These are phyloP conservation scores for Morone saxatilis DNA, from an alignment of 2,113 vertebrate genomes.

Conservation along the genomic window DNA sequence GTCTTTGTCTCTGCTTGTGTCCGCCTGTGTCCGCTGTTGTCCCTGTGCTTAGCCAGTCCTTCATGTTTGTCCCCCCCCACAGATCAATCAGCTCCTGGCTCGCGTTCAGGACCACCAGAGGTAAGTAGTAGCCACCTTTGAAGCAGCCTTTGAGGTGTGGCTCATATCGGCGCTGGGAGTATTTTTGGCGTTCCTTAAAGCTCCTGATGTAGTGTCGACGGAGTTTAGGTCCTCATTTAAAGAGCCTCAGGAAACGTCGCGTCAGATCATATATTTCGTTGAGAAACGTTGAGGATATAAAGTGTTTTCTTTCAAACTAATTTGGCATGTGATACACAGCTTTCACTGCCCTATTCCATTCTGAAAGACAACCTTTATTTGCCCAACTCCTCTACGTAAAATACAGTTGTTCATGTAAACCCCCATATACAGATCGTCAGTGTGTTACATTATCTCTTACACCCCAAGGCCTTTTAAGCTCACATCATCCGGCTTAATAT, in stretches of 20 bases:
- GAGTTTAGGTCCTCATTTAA: slow-evolving; percentile 23
- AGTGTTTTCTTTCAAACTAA: neutral
- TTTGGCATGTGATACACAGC: neutral
- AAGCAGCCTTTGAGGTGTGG: slow-evolving; percentile 25
- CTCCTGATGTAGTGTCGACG: neutral
- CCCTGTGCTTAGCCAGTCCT: slow-evolving; percentile 41
- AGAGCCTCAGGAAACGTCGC: slow-evolving; percentile 1
- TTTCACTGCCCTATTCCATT: neutral
- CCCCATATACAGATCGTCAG: neutral
- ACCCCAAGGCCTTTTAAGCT: slow-evolving; percentile 39
- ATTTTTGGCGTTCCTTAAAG: neutral
- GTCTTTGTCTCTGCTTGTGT: slow-evolving; percentile 28
- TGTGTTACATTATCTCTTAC: neutral
- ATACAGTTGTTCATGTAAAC: neutral
- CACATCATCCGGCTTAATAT: slow-evolving; percentile 4
- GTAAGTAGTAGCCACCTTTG: slow-evolving; percentile 67
- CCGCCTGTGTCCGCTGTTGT: slow-evolving; percentile 13
- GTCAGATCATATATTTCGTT: neutral
- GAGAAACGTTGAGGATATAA: neutral
- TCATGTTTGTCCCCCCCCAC: slow-evolving; percentile 64
- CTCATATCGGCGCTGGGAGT: neutral
- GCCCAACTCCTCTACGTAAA: neutral
- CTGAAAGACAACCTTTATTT: neutral
- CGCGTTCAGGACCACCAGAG: slow-evolving; percentile 76
- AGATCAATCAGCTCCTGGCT: slow-evolving; percentile 80